Base-by-base conservation (phyloP, 2,888 invertebrate genomes). In the Bimastos eiseni region DNA sequence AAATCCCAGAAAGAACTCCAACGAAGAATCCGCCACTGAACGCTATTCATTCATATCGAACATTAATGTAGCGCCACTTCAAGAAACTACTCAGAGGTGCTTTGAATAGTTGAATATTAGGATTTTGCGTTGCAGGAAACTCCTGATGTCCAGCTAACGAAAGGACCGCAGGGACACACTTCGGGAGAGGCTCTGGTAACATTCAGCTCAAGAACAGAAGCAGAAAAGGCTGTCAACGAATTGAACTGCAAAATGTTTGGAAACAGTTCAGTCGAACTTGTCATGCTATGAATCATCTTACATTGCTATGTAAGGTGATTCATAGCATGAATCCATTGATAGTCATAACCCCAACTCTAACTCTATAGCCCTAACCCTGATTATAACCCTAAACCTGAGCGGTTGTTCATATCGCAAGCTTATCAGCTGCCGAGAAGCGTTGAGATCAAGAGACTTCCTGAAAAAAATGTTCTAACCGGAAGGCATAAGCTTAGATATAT, bases 111-210 rank as follows among this genome's bases (percentile, higher is more conserved):
- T n/a, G n/a, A n/a, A n/a, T n/a, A n/a, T n/a, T n/a, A n/a, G n/a
- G 34, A 3, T 90, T 86, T 91, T 33, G 36, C 89, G 88, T 70
- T 88, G 15, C 90, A 93, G 92, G 91, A 96, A 92, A 94, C 94
- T 15, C 95, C 95, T 83, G 96, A 96, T 44, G 94, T 96, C 88
- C 95, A 95, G 92, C 93, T 96, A 36, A 95, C 95, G 91, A 94
- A 95, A n/a, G 94, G 94, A 90, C 93, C 94, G 38, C 95, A 95
- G 91, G 96, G 95, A 15, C 94, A 95, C 84, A 95, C 95, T 0
- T 95, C 94, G 86, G 95, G 95, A 49, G 95, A 95, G 91, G 95
- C 95, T 5, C 92, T 95, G 83, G 94, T 96, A 49, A 94, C 95
- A 21, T 96, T 96, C 92, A 92, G 94, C 15, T 94, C 95, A 55